phyloP scores from a whole-genome alignment of 2,797 vertebrate species.

The Rhynchonycteris naso region DNA sequence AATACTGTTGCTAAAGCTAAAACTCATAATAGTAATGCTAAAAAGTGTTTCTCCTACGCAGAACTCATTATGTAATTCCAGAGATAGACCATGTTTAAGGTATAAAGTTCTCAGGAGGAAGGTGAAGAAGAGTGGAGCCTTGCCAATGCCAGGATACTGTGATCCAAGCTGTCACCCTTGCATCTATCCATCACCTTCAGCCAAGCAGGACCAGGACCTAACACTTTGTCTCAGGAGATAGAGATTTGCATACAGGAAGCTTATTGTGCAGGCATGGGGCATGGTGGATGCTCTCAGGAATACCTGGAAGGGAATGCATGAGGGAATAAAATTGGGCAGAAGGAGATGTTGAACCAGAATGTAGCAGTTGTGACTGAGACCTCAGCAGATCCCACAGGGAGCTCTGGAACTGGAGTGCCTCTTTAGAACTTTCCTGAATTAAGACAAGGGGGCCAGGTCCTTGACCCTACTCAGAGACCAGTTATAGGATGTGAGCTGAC shows the following conservation, averaged over 20 bases:
- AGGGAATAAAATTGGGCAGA: background rate
- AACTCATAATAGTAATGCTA: constrained; percentile 55
- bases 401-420: background rate
- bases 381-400: background rate
- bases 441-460: background rate
- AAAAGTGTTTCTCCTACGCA: constrained; percentile 43
- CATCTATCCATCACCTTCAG: background rate
- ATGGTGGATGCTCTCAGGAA: background rate
- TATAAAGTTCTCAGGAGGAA: background rate
- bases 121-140: background rate
- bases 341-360: background rate
- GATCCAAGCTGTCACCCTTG: background rate
- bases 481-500: background rate
- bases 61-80: constrained; percentile 42
- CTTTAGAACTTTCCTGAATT: background rate
- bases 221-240: background rate
- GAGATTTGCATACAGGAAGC: background rate
- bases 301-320: background rate
- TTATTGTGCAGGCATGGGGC: background rate
- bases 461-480: background rate
- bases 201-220: background rate
- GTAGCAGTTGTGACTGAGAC: background rate
- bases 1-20: constrained; percentile 68
- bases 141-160: background rate
- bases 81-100: background rate